phyloP scores from a whole-genome alignment of 2,113 vertebrate species.

The Bos javanicus region DNA sequence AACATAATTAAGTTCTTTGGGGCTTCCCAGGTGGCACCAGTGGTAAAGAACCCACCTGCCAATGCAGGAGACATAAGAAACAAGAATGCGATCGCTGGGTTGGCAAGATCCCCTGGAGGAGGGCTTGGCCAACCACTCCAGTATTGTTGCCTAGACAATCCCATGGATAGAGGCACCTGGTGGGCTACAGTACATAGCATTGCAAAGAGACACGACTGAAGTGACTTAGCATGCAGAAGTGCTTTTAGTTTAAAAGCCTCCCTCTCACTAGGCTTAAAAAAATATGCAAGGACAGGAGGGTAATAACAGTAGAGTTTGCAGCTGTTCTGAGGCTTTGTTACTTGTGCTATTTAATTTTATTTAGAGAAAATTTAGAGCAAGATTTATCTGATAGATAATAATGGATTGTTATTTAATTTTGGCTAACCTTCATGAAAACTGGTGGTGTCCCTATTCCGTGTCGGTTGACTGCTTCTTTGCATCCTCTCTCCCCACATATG shows the following conservation, averaged over 20 bases:
- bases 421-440: background rate
- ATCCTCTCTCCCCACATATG: accelerated
- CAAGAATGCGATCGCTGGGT: background rate
- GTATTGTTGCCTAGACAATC: background rate
- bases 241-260: background rate
- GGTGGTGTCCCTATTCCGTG: background rate
- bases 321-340: background rate
- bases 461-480: background rate
- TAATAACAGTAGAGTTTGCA: background rate
- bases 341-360: background rate
- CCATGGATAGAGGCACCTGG: background rate
- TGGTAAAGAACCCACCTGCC: background rate
- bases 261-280: background rate
- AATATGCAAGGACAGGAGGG: background rate
- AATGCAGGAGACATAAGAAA: background rate
- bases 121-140: background rate
- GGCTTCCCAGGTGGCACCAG: background rate
- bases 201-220: background rate
- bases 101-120: background rate
- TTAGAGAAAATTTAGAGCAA: background rate
- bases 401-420: background rate
- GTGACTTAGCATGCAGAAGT: background rate
- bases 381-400: background rate
- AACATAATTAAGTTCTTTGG: background rate
- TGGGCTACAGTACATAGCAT: background rate